Conservation (phyloP, 1,140 invertebrate genomes). For the Drosophila ambigua region DNA sequence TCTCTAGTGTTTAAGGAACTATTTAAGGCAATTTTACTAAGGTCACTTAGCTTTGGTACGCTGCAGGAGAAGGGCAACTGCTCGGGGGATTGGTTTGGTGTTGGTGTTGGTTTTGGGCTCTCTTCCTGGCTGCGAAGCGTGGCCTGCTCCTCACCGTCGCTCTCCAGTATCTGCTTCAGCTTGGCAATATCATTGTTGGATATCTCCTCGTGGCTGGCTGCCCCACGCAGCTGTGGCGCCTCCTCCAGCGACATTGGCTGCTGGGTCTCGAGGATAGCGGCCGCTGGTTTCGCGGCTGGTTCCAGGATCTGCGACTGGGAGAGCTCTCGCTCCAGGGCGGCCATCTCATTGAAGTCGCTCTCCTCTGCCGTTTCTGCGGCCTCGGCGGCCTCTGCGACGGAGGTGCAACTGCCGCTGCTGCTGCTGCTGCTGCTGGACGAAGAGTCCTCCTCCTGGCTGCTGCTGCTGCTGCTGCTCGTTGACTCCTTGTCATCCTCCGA, state of each 20-base stretch:
- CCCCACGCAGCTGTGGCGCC: neutral
- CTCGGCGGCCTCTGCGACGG: neutral
- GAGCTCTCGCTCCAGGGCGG: conserved; percentile 70
- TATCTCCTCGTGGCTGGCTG: conserved; percentile 1
- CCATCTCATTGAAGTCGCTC: conserved; percentile 72
- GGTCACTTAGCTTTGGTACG: conserved; percentile 83
- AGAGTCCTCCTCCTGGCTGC: conserved; percentile 35
- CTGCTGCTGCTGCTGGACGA: conserved; percentile 20
- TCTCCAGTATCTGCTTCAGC: conserved; percentile 70
- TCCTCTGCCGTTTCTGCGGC: conserved; percentile 12
- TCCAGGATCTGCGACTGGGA: conserved; percentile 49
- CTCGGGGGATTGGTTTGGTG: no score
- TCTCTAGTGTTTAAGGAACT: conserved; percentile 76
- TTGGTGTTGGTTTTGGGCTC: no score
- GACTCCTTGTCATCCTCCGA: conserved; percentile 16
- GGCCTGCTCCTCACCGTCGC: conserved; percentile 53
- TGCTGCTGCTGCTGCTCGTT: conserved; percentile 22
- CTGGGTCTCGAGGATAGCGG: neutral
- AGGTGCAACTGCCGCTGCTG: conserved; percentile 24
- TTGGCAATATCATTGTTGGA: conserved; percentile 74
- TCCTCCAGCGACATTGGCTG: neutral
- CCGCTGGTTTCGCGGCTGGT: neutral
- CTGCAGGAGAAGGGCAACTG: neutral
- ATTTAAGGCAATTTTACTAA: conserved; percentile 84
- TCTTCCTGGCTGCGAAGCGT: neutral